These are phyloP conservation scores for Stomatorhinus walkeri DNA, from an alignment of 2,797 vertebrate genomes.

Conservation along the genomic window DNA sequence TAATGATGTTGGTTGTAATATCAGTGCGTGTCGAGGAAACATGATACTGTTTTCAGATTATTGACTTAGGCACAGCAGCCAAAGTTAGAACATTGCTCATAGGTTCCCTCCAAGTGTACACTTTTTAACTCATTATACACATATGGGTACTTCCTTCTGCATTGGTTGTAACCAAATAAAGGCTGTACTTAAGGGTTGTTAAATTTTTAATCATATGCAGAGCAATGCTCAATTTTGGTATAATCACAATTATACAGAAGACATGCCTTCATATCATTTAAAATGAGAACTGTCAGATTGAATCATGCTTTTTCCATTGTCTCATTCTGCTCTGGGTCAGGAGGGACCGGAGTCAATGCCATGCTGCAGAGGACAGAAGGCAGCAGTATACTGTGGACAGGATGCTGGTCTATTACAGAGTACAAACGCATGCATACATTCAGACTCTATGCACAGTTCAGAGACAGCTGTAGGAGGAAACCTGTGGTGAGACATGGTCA, in stretches of 20 bases:
- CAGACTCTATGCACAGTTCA: not conserved
- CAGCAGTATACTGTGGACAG: not conserved
- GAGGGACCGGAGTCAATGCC: not conserved
- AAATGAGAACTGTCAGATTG: not conserved
- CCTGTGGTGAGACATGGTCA: not conserved
- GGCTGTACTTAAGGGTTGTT: not conserved
- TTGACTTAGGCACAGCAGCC: not conserved
- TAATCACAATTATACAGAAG: not conserved
- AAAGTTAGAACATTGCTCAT: not conserved
- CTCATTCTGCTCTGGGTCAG: not conserved
- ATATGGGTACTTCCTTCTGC: not conserved
- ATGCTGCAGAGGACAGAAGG: not conserved
- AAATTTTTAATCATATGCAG: not conserved
- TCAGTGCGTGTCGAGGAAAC: not conserved
- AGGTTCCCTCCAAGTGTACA: not conserved
- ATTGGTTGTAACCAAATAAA: not conserved
- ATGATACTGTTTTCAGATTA: not conserved
- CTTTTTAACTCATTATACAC: not conserved
- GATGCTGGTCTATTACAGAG: not conserved
- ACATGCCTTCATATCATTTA: not conserved
- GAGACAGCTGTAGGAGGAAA: not conserved
- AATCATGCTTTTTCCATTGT: not conserved
- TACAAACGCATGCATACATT: not conserved
- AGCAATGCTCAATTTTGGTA: not conserved
- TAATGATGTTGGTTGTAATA: slow-evolving; percentile 4